A percentile compares a stretch with the other conserved stretches of the same genome.
These are phyloP conservation scores for Ctenomys sociabilis DNA, from an alignment of 2,113 vertebrate species.

Conservation along the genomic window DNA sequence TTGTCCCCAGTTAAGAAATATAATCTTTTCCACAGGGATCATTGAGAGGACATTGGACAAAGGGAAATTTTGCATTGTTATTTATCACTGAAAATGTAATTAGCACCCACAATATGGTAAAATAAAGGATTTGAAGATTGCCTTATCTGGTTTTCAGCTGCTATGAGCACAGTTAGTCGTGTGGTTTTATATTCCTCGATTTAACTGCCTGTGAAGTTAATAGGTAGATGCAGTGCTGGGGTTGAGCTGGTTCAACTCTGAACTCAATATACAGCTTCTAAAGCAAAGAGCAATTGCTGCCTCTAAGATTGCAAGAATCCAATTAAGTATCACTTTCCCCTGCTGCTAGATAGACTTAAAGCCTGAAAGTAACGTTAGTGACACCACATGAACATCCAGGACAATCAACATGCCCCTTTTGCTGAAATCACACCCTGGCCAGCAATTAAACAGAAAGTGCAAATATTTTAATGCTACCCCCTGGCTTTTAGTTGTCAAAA, in stretches of 20 bases:
- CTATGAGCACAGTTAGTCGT: slow-evolving; percentile 62
- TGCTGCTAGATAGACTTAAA: slow-evolving; percentile 74
- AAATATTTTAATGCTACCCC: slow-evolving; percentile 51
- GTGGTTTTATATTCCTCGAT: slow-evolving; percentile 58
- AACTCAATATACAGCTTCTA: slow-evolving; percentile 75
- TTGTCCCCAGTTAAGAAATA: slow-evolving; percentile 41
- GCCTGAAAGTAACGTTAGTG: slow-evolving; percentile 65
- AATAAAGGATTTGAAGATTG: slow-evolving; percentile 62
- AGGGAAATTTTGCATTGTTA: slow-evolving; percentile 48
- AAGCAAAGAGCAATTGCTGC: slow-evolving; percentile 69
- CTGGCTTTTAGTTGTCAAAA: slow-evolving; percentile 68
- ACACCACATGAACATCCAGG: slow-evolving; percentile 59
- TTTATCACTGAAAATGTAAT: slow-evolving; percentile 54
- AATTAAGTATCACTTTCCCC: slow-evolving; percentile 78
- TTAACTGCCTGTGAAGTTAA: slow-evolving; percentile 81
- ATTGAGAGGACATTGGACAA: background rate
- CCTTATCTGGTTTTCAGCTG: slow-evolving; percentile 57
- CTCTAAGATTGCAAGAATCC: slow-evolving; percentile 76
- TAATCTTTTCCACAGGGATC: background rate
- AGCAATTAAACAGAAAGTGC: slow-evolving; percentile 62
- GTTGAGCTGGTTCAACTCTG: slow-evolving; percentile 71
- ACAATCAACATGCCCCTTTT: slow-evolving; percentile 55
- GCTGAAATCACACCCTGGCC: slow-evolving; percentile 66
- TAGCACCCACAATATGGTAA: slow-evolving; percentile 6
- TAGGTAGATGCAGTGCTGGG: slow-evolving; percentile 58